Evolutionary conservation across 2,113 vertebrate species (phyloP), one percentile per base, ranked within the genome.

Genomic region (Typhlomys cinereus): DNA sequence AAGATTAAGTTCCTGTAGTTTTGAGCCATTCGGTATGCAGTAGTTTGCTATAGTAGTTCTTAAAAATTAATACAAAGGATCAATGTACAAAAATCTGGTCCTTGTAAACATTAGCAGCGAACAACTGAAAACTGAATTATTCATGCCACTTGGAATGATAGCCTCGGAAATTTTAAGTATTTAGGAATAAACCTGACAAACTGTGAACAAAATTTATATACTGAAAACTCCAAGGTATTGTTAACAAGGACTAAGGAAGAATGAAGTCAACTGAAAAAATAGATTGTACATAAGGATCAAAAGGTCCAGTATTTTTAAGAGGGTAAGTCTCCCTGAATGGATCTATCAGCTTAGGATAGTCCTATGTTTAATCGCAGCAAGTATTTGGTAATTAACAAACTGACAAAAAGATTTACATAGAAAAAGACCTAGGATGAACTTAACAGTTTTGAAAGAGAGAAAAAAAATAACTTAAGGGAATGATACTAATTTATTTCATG

Each of bases 401-500:
- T n/a, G 29, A 82, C 23, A 31, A 57, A 74, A 83, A 61, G 75
- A 75, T n/a, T 84, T n/a, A 84, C 59, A n/a, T 54, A 34, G n/a
- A 79, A 69, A 78, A 85, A n/a, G 18, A 54, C 15, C 59, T 66
- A 93, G 25, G 36, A 74, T 31, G 67, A 8, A 76, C 7, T 25
- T 46, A 74, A 52, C 27, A 74, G 29, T 75, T 90, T 88, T 85
- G 39, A 31, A 46, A 80, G 88, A 50, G 23, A 66, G 84, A 93
- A 88, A 81, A 66, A 88, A 93, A 88, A 81, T 31, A 78, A 84
- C 54, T 46, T 86, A 9, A 17, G 81, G 7, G 15, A 92, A 57
- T 78, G 82, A 84, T 2, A 61, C n/a, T 61, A 39, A 18, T 15
- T 92, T 66, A 71, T 76, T 71, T 96, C 52, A 81, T 88, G 66